These are phyloP conservation scores for Gallinago paraguaiae DNA, from an alignment of 2,113 vertebrate genomes.

Conservation along the genomic window DNA sequence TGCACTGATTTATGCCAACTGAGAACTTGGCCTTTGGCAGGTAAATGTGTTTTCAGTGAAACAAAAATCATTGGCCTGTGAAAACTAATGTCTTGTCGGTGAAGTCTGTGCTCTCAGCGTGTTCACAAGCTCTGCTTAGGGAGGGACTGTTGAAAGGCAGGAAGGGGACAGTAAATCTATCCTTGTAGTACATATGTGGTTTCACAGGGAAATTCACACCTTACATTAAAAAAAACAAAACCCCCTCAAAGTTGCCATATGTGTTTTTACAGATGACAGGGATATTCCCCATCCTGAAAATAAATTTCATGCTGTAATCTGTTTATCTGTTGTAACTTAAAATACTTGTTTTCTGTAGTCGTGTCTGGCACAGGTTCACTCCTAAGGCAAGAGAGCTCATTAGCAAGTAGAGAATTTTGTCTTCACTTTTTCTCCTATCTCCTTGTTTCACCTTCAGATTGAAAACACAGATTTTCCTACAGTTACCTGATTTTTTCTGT, in stretches of 20 bases:
- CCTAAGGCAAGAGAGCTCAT: neutral
- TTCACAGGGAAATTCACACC: constrained; percentile 57
- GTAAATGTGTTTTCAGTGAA: constrained; percentile 51
- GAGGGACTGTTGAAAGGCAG: constrained; percentile 45
- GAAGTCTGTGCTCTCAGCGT: constrained; percentile 58
- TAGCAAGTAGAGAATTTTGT: neutral
- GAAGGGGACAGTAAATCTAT: constrained; percentile 50
- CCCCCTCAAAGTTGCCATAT: constrained; percentile 29
- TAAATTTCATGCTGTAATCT: neutral
- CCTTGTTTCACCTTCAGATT: constrained; percentile 20
- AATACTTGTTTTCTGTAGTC: neutral
- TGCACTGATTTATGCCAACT: constrained; percentile 27
- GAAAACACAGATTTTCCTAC: neutral
- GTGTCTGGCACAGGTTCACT: neutral
- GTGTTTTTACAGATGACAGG: constrained; percentile 55
- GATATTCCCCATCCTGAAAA: constrained; percentile 27
- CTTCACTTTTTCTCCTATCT: neutral
- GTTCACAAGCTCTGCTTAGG: constrained; percentile 8
- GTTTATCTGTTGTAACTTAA: constrained; percentile 8
- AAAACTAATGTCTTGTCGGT: constrained; percentile 51
- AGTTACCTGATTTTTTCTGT: neutral
- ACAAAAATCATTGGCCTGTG: constrained; percentile 46
- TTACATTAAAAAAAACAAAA: neutral
- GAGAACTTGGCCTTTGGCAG: constrained; percentile 64
- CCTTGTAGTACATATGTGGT: constrained; percentile 9